Base-by-base conservation (phyloP, 2,888 invertebrate species). In the Scaptomyza caliginosa region DNA sequence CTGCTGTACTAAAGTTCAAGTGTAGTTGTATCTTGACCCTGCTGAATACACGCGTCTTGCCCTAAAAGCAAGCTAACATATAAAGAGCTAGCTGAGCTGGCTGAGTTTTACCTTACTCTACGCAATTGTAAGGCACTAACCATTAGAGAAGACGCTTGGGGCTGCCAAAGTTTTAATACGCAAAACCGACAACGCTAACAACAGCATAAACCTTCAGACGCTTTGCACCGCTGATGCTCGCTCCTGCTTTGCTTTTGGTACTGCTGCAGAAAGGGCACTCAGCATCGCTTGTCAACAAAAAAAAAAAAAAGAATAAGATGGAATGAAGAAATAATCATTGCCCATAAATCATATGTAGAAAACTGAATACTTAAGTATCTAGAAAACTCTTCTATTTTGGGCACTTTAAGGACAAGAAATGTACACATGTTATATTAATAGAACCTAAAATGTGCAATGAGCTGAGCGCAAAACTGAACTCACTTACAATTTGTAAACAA, bases 81-180 rank as follows among this genome's bases (percentile, higher is more conserved):
- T 34, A 0, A 45, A 60, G 54, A 54, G 21, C 38, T 57, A 17
- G 42, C 77, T 59, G 36, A 40, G 32, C 19, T 23, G 40, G 23
- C 32, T 19, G 46, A 23, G 50, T 49, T 54, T 52, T 24, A 48
- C 42, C 36, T 50, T 45, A 34, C 28, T 39, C 43, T 42, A 46
- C 52, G 59, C 63, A 56, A 40, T 70, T 70, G 56, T 50, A 49
- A 30, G 63, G 55, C 69, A 66, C 60, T 59, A 77, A 62, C 81
- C 80, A 78, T 83, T 74, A 84, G 65, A 64, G 58, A 50, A 54
- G 72, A 66, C 52, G 58, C 78, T 59, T 54, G 54, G 36, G 65
- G 78, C 77, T 58, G 62, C 63, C 43, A 65, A 79, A 85, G 58
- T 81, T 81, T 84, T 74, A 79, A 77, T 77, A 66, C 67, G 63